phyloP scores from a whole-genome alignment of 2,888 invertebrate genomes.

The Resseliella maxima region DNA sequence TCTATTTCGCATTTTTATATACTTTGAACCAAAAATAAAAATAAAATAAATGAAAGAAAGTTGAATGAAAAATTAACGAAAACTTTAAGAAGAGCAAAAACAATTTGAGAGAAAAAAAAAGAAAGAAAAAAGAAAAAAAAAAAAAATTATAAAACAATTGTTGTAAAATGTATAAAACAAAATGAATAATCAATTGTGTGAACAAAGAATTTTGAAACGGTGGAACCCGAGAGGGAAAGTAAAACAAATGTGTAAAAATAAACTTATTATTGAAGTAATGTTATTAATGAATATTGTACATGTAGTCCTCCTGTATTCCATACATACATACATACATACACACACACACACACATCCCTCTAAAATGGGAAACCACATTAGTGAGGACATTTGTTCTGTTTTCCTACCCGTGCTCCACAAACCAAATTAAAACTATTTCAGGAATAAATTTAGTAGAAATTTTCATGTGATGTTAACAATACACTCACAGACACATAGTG shows the following conservation, averaged over 20 bases:
- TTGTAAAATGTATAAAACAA: neutral
- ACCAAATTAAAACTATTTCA: slow-evolving; percentile 24
- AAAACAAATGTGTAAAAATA: neutral
- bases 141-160: neutral
- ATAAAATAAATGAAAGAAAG: no score
- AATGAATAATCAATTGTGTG: neutral
- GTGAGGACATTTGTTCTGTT: neutral
- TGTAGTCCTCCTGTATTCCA: slow-evolving; percentile 45
- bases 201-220: neutral
- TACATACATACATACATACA: neutral
- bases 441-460: slow-evolving; percentile 39
- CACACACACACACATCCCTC: neutral
- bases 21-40: slow-evolving; percentile 49
- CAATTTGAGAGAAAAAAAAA: neutral
- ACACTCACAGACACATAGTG: neutral
- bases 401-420: neutral
- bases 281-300: slow-evolving; percentile 33
- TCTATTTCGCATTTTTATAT: slow-evolving; percentile 49
- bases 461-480: neutral
- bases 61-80: slow-evolving; percentile 6
- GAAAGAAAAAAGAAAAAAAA: neutral
- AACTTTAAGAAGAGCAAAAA: neutral
- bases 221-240: neutral
- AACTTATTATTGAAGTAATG: neutral
- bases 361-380: no score